Conservation (phyloP, 2,113 vertebrate genomes). For the Actenoides lindsayi region DNA sequence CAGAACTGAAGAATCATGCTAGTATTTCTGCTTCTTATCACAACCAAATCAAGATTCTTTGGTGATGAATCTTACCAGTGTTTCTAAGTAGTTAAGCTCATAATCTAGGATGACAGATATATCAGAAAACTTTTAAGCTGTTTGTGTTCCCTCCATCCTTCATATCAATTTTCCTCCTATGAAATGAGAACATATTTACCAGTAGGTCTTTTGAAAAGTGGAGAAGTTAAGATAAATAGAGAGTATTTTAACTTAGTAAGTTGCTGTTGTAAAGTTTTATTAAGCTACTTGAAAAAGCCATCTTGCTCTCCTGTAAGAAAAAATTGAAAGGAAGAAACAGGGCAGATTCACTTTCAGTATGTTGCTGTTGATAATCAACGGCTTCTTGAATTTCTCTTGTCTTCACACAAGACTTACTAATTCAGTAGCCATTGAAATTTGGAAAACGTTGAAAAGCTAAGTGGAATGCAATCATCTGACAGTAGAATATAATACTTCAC, state of each 20-base stretch:
- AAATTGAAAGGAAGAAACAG: not conserved
- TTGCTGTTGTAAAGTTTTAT: not conserved
- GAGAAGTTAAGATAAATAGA: not conserved
- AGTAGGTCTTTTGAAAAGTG: not conserved
- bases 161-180: not conserved
- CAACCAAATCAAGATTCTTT: not conserved
- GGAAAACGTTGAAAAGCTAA: slow-evolving; percentile 22
- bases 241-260: not conserved
- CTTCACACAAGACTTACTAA: not conserved
- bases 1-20: not conserved
- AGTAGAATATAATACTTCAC: not conserved
- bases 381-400: not conserved
- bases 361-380: not conserved
- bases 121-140: not conserved
- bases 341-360: not conserved
- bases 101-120: not conserved
- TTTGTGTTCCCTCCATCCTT: not conserved
- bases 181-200: not conserved
- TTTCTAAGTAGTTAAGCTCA: not conserved
- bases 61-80: not conserved
- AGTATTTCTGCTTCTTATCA: not conserved
- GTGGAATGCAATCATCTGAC: slow-evolving; percentile 19
- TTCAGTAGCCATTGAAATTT: slow-evolving; percentile 5
- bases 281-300: not conserved
- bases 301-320: not conserved